Evolutionary conservation across 2,888 invertebrate species (phyloP), one percentile per base, ranked within the genome.

Genomic region (Plutella xylostella): DNA sequence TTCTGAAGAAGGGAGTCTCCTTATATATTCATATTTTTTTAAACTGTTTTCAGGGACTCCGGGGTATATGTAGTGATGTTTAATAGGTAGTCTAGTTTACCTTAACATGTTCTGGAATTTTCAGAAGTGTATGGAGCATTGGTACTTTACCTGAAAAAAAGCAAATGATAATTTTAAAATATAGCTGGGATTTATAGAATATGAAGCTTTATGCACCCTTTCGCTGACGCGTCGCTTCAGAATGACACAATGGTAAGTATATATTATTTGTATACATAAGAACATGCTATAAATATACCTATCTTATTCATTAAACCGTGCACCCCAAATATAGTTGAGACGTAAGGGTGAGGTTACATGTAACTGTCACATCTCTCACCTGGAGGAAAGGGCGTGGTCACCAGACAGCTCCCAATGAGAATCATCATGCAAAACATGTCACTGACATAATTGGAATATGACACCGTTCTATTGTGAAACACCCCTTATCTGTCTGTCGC

Each of bases 381-480:
- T 51, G 52, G 60, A 69, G 77, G 82, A 83, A 80, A 75, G 72
- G 82, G 82, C 77, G 82, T 74, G 79, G 76, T 65, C 58, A 60
- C 62, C 65, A 61, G 64, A 70, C 70, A 57, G 61, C 68, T 71
- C 64, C 71, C 69, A 74, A 76, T 72, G 65, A 62, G 67, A 72
- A 58, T 57, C 55, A 58, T 57, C 55, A 55, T 57, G 55, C 55
- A 57, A 56, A 54, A 57, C 55, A 51, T 58, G 57, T 61, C 63
- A 60, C 58, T 61, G 51, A 52, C 60, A 37, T 64, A 68, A 69
- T 63, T 61, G 68, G 58, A 71, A 76, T 65, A 56, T 59, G 63
- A 79, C 62, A 68, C 63, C 53, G 46, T 52, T 5, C 38, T 14
- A 28, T 45, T 39, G 37, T 38, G 6, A 33, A 37, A 19, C 30